Base-by-base conservation (phyloP, 2,888 invertebrate genomes). In the Pediacus dermestoides region DNA sequence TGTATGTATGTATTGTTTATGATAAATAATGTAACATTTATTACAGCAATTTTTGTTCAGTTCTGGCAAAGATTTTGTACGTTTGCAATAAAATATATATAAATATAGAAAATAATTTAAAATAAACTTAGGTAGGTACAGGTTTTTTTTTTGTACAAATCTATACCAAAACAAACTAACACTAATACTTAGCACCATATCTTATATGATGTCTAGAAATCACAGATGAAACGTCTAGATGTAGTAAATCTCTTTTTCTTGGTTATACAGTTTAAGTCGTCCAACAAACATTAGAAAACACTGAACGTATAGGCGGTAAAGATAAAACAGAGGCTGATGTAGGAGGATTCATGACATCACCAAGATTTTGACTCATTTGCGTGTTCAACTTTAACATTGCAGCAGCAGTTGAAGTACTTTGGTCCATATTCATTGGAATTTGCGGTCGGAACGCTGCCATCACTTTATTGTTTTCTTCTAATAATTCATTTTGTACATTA, bases 161-260 rank as follows among this genome's bases (percentile, higher is more conserved):
- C 28, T 27, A 32, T 21, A 38, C 27, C 32, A 34, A 27, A 27
- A 28, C 30, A n/a, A n/a, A n/a, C n/a, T n/a, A n/a, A n/a, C n/a
- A n/a, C n/a, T n/a, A n/a, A n/a, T n/a, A n/a, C n/a, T n/a, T 53
- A 60, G 58, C 63, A 61, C 58, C 64, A 62, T 62, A 63, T 64
- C 52, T 58, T 52, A 65, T 64, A 64, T 60, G 64, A 61, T 60
- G 60, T 47, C 58, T 53, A 51, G 34, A 52, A 60, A 62, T 62
- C 62, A 62, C 62, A 62, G 62, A 55, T 58, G 50, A 49, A 53
- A 53, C 52, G 41, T 30, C 32, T 32, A 37, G 9, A 30, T 16
- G 10, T n/a, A 27, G 23, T 30, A 22, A 40, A 44, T 34, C 35
- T 34, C 31, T 47, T 41, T 16, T 9, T 8, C 7, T 32, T 52